Base-by-base conservation (phyloP, 2,888 invertebrate genomes). In the Mycalesis mineus region DNA sequence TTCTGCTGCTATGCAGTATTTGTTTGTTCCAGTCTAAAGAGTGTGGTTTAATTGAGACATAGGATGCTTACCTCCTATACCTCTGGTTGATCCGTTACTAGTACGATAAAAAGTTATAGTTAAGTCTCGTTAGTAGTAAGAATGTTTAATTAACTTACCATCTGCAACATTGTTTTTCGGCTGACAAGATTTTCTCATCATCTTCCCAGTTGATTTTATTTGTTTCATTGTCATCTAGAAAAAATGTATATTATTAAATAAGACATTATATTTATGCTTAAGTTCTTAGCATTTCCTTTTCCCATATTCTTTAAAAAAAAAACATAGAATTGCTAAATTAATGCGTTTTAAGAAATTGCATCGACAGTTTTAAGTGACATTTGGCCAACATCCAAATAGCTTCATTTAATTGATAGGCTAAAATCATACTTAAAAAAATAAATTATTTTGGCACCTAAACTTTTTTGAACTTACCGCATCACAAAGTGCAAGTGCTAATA, bases 151-250 rank as follows among this genome's bases (percentile, higher is more conserved):
- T 13, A 48, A 53, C 68, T 83, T 77, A 93, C 93, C 92, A 64
- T 91, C 84, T 44, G 88, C 83, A 7, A 82, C 88, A 66, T 91
- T 91, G 55, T 88, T 90, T 81, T 94, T 94, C 1, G 92, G 91
- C 59, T 91, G 83, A 65, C 94, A 94, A 0, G 91, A 82, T 69
- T 93, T 93, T 48, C 93, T 82, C 79, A 94, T 90, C 69, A 92
- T 82, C 74, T 91, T 92, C 0, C 91, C 91, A 0, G 93, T 91
- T 14, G 91, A 89, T 68, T 75, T 90, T 71, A 94, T 83, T 77
- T 94, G 94, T 57, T 93, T 92, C 79, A 88, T 86, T 7, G 90
- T 89, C 90, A 90, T 88, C 90, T 90, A 75, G 57, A 78, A 79
- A 49, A 41, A 31, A 36, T 4, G 4, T 36, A 33, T 33, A 33